Conservation (phyloP, 2,797 vertebrate genomes). For the Sylvilagus floridanus region DNA sequence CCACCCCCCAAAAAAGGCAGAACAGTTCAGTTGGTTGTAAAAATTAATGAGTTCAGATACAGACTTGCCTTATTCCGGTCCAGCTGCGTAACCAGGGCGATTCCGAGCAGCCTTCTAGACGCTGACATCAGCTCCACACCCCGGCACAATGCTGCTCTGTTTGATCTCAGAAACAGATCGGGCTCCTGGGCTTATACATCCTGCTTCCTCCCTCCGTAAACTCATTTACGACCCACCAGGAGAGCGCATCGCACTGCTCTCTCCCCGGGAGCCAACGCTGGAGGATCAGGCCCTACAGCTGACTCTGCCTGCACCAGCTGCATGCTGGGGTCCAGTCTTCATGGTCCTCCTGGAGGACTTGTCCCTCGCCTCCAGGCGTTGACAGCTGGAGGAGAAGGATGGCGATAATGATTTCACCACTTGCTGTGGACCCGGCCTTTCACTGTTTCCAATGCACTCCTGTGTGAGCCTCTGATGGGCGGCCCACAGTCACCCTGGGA, state of each 20-base stretch:
- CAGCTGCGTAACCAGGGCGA: slow-evolving; percentile 91
- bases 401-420: slow-evolving; percentile 59
- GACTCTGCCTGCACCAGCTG: slow-evolving; percentile 84
- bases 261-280: slow-evolving; percentile 83
- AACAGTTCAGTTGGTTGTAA: slow-evolving; percentile 90
- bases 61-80: slow-evolving; percentile 91
- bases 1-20: slow-evolving; percentile 83
- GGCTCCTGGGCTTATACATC: slow-evolving; percentile 90
- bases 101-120: slow-evolving; percentile 89
- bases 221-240: slow-evolving; percentile 89
- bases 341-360: slow-evolving; percentile 47
- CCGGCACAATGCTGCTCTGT: slow-evolving; percentile 90
- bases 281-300: slow-evolving; percentile 82
- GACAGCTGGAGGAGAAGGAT: slow-evolving; percentile 29
- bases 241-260: slow-evolving; percentile 86
- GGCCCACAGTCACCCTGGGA: not conserved
- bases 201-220: slow-evolving; percentile 91
- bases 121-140: slow-evolving; percentile 90
- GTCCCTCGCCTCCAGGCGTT: not conserved
- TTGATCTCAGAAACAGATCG: slow-evolving; percentile 91
- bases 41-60: slow-evolving; percentile 91
- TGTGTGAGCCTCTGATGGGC: not conserved
- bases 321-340: slow-evolving; percentile 78
- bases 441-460: not conserved
- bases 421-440: not conserved